phyloP scores from a whole-genome alignment of 2,888 invertebrate species.

The Cerastis rubricosa region DNA sequence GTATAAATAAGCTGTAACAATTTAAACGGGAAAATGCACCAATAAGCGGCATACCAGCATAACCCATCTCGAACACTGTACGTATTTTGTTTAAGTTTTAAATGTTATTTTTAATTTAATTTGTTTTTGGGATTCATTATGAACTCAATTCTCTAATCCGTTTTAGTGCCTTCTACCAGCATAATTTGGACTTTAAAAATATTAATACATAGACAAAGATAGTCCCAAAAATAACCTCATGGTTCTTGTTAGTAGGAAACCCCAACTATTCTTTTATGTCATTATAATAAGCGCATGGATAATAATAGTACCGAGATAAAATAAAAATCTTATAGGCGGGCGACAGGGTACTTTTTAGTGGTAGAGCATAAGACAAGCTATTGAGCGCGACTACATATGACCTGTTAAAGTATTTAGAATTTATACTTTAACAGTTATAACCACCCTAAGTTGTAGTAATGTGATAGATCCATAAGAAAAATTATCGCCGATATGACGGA shows the following conservation, averaged over 20 bases:
- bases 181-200: slow-evolving; percentile 19
- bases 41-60: slow-evolving; percentile 26
- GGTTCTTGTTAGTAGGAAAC: not conserved
- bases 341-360: slow-evolving; percentile 6
- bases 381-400: slow-evolving; percentile 14
- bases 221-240: not conserved
- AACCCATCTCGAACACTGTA: slow-evolving; percentile 33
- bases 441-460: slow-evolving; percentile 12
- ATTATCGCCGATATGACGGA: not conserved
- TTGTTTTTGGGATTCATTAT: slow-evolving; percentile 13
- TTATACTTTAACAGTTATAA: slow-evolving; percentile 11
- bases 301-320: slow-evolving; percentile 12
- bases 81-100: slow-evolving; percentile 1
- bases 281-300: slow-evolving; percentile 5
- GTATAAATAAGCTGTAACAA: slow-evolving; percentile 30
- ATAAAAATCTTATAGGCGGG: slow-evolving; percentile 21
- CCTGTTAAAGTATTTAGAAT: slow-evolving; percentile 14
- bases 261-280: slow-evolving; percentile 1
- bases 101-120: slow-evolving; percentile 12
- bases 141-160: slow-evolving; percentile 20
- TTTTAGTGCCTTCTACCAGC: slow-evolving; percentile 22
- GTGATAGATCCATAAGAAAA: slow-evolving; percentile 9
- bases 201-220: slow-evolving; percentile 20
- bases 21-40: slow-evolving; percentile 42
- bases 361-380: slow-evolving; percentile 14